A percentile compares a stretch with the other conserved stretches of the same genome.
phyloP scores from a whole-genome alignment of 2,113 vertebrate species.

The Sturnira hondurensis region DNA sequence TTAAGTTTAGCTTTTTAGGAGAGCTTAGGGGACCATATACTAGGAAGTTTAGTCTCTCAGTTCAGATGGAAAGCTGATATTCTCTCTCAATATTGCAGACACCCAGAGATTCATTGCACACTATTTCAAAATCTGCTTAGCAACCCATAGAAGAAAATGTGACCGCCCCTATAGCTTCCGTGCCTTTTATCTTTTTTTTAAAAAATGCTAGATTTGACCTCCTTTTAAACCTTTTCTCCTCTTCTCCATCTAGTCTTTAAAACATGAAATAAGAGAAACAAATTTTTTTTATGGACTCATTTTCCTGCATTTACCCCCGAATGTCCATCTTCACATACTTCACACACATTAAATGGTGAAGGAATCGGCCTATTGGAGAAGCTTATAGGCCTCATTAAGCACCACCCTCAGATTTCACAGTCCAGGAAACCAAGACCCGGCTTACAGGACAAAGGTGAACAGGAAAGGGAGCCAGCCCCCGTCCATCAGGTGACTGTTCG shows the following conservation, averaged over 20 bases:
- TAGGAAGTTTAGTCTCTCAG: neutral
- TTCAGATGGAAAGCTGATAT: neutral
- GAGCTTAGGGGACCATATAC: neutral
- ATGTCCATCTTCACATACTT: neutral
- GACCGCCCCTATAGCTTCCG: neutral
- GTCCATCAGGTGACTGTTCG: neutral
- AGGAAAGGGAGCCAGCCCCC: neutral
- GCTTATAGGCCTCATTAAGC: neutral
- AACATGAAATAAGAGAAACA: neutral
- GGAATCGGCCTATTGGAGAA: neutral
- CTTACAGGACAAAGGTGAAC: rapidly evolving
- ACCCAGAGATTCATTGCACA: neutral
- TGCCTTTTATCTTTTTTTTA: neutral
- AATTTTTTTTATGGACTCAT: neutral
- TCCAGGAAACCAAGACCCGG: neutral
- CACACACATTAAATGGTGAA: neutral
- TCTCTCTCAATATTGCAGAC: neutral
- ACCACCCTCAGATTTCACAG: neutral
- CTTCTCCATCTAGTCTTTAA: neutral
- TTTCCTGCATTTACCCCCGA: neutral
- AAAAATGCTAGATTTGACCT: neutral
- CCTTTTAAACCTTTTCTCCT: neutral
- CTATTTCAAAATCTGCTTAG: neutral
- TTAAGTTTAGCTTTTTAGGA: neutral
- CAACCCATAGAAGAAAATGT: neutral